phyloP scores from a whole-genome alignment of 2,888 invertebrate species.

The Liodrosophila aerea region DNA sequence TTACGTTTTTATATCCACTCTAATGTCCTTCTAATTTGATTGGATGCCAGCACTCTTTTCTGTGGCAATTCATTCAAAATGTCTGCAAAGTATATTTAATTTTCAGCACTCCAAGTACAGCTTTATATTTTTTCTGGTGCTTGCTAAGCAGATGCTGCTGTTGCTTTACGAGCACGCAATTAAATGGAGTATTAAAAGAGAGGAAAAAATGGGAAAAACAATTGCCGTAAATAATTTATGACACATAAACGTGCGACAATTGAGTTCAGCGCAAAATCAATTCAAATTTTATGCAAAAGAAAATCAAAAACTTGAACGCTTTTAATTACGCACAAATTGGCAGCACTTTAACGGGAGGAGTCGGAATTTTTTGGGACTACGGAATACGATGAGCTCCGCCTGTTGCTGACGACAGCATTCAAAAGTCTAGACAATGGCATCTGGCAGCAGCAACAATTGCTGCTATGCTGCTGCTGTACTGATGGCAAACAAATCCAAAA shows the following conservation, averaged over 20 bases:
- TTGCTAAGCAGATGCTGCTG: slow-evolving; percentile 8
- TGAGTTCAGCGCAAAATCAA: slow-evolving; percentile 42
- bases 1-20: too few species aligned
- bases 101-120: not conserved
- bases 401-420: slow-evolving; percentile 35
- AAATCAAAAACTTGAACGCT: slow-evolving; percentile 61
- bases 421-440: slow-evolving; percentile 60
- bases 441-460: slow-evolving; percentile 20
- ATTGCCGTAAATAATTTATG: slow-evolving; percentile 56
- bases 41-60: too few species aligned
- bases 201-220: slow-evolving; percentile 3
- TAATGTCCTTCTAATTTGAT: too few species aligned
- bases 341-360: slow-evolving; percentile 16
- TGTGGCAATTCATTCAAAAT: too few species aligned
- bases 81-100: not conserved
- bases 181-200: slow-evolving; percentile 25
- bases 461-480: slow-evolving; percentile 3
- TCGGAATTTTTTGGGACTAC: not conserved
- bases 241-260: slow-evolving; percentile 58
- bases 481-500: slow-evolving; percentile 29
- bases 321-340: slow-evolving; percentile 66
- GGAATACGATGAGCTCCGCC: slow-evolving; percentile 19
- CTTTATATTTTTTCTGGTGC: not conserved
- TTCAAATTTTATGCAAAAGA: slow-evolving; percentile 55
- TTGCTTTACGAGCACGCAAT: slow-evolving; percentile 44